phyloP scores from a whole-genome alignment of 2,888 invertebrate species.

The Meganola albula region DNA sequence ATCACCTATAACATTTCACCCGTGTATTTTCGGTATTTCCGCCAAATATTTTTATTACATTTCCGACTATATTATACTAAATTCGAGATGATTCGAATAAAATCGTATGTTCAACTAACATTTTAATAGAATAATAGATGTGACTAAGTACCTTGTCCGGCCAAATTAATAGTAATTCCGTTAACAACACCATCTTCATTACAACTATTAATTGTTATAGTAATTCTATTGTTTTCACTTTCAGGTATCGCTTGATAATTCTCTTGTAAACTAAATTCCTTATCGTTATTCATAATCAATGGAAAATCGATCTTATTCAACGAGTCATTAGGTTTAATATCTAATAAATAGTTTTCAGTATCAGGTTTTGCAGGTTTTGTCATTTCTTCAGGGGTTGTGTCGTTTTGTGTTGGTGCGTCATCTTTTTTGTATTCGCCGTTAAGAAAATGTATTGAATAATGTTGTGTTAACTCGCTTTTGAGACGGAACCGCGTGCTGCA shows the following conservation, averaged over 20 bases:
- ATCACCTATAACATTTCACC: too few relatives aligned
- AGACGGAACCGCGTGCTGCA: constrained; percentile 60
- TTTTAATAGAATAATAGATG: too few relatives aligned
- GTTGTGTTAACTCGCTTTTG: constrained; percentile 58
- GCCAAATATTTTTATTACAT: too few relatives aligned
- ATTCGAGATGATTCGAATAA: too few relatives aligned
- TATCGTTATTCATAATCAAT: too few relatives aligned
- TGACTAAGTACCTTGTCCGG: constrained; percentile 22
- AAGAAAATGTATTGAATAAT: constrained; percentile 63
- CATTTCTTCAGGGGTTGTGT: constrained; percentile 1
- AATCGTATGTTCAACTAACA: too few relatives aligned
- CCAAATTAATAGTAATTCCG: constrained; percentile 55
- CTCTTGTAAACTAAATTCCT: too few relatives aligned
- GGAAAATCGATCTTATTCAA: too few relatives aligned
- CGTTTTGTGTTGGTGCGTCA: constrained; percentile 8
- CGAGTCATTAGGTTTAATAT: too few relatives aligned
- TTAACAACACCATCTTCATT: constrained; percentile 48
- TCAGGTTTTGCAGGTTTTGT: constrained; percentile 1
- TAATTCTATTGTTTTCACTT: constrained; percentile 35
- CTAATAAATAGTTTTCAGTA: too few relatives aligned
- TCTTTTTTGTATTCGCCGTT: constrained; percentile 26
- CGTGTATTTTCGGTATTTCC: too few relatives aligned
- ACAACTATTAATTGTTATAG: constrained; percentile 47
- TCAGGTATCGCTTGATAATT: neutral
- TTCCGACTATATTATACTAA: too few relatives aligned